These are phyloP conservation scores for Slavum lentiscoides DNA, from an alignment of 2,888 invertebrate species.

Conservation along the genomic window DNA sequence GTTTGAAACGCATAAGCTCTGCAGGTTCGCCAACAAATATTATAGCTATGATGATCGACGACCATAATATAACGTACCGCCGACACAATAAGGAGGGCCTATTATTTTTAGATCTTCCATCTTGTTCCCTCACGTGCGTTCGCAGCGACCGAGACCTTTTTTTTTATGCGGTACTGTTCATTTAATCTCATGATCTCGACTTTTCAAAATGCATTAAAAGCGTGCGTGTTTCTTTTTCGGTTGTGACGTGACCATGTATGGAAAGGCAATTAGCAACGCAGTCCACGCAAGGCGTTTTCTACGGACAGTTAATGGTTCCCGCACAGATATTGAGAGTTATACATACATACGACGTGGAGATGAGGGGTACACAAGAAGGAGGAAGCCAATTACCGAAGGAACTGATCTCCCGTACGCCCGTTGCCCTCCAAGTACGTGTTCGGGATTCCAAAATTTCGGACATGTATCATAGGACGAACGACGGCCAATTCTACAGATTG, in stretches of 20 bases:
- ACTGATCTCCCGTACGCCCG: constrained; percentile 6
- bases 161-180: background rate
- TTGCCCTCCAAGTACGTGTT: constrained; percentile 34
- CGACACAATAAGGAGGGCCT: background rate
- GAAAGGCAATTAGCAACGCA: constrained; percentile 35
- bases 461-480: constrained; percentile 25
- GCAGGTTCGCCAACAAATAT: too few relatives aligned
- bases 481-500: constrained; percentile 29
- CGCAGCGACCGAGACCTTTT: background rate
- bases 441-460: constrained; percentile 35
- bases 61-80: background rate
- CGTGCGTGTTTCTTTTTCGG: background rate
- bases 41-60: too few relatives aligned
- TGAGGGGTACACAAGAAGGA: background rate
- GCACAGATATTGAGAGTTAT: constrained; percentile 30
- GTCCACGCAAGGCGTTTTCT: constrained; percentile 13
- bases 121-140: too few relatives aligned
- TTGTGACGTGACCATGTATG: constrained; percentile 26
- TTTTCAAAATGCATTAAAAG: constrained; percentile 40
- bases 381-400: constrained; percentile 42
- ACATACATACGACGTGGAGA: background rate
- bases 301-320: constrained; percentile 29
- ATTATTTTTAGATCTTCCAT: constrained; percentile 6
- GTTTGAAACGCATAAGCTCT: too few relatives aligned
- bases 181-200: constrained; percentile 48